These are phyloP conservation scores for Heliocidaris tuberculata DNA, from an alignment of 35 echinoderm and acorn worm species.

Conservation along the genomic window DNA sequence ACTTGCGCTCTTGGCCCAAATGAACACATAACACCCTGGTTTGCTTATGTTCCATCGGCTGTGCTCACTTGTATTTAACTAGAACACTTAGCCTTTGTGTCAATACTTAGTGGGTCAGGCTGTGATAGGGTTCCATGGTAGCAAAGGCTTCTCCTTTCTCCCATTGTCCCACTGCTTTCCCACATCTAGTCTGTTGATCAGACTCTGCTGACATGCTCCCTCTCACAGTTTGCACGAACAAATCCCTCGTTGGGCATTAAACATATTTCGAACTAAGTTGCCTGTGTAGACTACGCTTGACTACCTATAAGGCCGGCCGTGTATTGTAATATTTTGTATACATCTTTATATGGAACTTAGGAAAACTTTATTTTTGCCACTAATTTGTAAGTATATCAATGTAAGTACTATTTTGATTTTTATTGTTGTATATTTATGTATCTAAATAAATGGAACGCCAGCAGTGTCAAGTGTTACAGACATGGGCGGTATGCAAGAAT, in stretches of 20 bases:
- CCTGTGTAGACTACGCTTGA: too few species aligned
- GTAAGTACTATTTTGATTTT: too few species aligned
- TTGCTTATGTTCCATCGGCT: slow-evolving; percentile 27
- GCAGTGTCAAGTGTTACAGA: too few species aligned
- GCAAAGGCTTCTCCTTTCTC: not conserved
- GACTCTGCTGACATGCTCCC: not conserved
- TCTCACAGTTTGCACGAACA: not conserved
- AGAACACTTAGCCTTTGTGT: slow-evolving; percentile 25
- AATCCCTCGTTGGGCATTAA: not conserved
- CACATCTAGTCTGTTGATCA: not conserved
- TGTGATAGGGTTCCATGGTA: not conserved
- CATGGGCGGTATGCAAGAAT: too few species aligned
- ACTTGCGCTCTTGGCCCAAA: not conserved
- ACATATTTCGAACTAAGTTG: too few species aligned
- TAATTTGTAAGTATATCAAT: too few species aligned
- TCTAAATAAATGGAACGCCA: too few species aligned
- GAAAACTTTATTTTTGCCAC: too few species aligned
- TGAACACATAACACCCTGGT: not conserved
- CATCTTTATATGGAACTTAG: too few species aligned
- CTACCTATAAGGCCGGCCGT: too few species aligned
- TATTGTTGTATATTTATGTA: too few species aligned
- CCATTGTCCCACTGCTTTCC: not conserved
- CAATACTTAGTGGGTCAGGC: slow-evolving; percentile 33
- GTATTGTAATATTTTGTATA: too few species aligned
- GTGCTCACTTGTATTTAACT: slow-evolving; percentile 34